Evolutionary conservation across 2,888 invertebrate genomes (phyloP).

Genomic region (Drosophila siamana): DNA sequence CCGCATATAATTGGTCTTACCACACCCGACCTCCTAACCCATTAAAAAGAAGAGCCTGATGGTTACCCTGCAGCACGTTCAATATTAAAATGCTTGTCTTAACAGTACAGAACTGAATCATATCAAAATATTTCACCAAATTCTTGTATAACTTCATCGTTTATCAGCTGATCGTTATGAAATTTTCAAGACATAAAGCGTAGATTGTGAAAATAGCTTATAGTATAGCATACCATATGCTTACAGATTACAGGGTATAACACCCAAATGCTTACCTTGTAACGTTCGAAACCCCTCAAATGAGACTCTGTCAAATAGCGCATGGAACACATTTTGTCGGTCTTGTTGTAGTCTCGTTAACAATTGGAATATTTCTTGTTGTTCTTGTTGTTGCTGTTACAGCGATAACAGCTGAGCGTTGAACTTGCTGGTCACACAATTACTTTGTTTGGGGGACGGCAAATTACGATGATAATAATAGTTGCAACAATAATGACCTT

Average conservation of each 20-base stretch:
- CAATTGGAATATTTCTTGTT: conserved; percentile 17
- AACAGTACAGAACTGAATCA: neutral
- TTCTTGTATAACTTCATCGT: neutral
- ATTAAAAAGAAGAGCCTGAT: neutral
- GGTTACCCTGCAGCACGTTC: neutral
- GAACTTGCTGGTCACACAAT: conserved; percentile 29
- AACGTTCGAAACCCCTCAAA: conserved; percentile 85
- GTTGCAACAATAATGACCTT: conserved; percentile 33
- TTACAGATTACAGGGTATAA: neutral
- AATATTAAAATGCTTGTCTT: neutral
- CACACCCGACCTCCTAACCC: neutral
- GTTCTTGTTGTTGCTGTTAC: conserved; percentile 28
- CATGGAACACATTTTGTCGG: conserved; percentile 81
- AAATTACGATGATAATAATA: conserved; percentile 11
- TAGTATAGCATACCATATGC: neutral
- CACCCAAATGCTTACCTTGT: conserved; percentile 82
- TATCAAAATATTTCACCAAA: no score
- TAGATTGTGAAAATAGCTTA: neutral
- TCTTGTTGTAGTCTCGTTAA: conserved; percentile 9
- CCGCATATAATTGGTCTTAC: conserved; percentile 9
- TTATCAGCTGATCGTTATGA: neutral
- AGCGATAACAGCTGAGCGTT: conserved; percentile 53
- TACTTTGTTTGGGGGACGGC: conserved; percentile 11
- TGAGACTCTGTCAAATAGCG: conserved; percentile 84
- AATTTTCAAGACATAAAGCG: neutral